Conservation (phyloP, 30 jellyfish, hydroid and myxozoan species). For the Phacellophora camtschatica region DNA sequence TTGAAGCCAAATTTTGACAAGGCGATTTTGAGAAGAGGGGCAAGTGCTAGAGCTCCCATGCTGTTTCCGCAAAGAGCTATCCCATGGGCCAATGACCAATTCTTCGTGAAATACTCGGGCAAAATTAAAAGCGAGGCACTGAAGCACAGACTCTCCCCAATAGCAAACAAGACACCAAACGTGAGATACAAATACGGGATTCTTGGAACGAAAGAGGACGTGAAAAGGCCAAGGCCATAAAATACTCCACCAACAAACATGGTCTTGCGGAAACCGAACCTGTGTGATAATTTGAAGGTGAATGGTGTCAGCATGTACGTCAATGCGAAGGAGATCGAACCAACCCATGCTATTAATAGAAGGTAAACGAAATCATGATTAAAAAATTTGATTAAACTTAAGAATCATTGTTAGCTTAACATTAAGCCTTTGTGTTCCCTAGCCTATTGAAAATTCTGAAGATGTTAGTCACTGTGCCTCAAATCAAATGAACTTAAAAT, state of each 20-base stretch:
- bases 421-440: too few relatives aligned
- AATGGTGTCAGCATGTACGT: conserved; percentile 85
- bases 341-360: conserved; percentile 87
- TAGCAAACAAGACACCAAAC: conserved; percentile 69
- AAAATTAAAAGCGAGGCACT: conserved; percentile 79
- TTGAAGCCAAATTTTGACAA: conserved; percentile 59
- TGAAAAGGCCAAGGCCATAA: conserved; percentile 77
- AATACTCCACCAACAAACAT: conserved; percentile 74
- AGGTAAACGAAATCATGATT: neutral
- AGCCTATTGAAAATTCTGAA: too few relatives aligned
- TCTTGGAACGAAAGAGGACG: conserved; percentile 82
- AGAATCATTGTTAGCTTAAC: too few relatives aligned
- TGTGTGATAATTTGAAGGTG: conserved; percentile 75
- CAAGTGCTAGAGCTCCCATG: conserved; percentile 82
- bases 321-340: conserved; percentile 80
- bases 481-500: too few relatives aligned
- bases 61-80: conserved; percentile 89
- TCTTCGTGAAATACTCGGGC: conserved; percentile 78
- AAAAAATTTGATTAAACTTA: neutral
- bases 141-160: conserved; percentile 80
- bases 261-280: conserved; percentile 71
- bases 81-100: conserved; percentile 93
- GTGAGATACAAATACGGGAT: conserved; percentile 79
- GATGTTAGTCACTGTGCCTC: too few relatives aligned
- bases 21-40: conserved; percentile 65